Conservation (phyloP, 35 echinoderm and acorn worm genomes). For the Diadema setosum region DNA sequence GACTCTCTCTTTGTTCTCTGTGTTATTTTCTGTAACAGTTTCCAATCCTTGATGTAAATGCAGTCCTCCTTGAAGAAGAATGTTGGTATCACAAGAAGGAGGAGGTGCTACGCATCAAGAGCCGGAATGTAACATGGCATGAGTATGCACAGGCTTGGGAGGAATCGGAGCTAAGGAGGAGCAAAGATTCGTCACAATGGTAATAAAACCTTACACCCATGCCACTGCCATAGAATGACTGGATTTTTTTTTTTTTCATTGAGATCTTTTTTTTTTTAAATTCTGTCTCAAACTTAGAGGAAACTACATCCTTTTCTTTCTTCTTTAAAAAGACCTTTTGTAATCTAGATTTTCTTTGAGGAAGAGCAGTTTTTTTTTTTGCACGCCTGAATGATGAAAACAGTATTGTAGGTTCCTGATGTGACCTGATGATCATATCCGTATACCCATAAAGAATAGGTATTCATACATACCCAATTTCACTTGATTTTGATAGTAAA, state of each 20-base stretch:
- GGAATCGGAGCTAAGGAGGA: constrained; percentile 25
- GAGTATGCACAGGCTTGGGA: constrained; percentile 46
- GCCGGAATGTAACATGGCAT: constrained; percentile 41
- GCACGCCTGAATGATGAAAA: background rate
- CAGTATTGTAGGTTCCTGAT: no score
- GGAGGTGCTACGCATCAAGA: constrained; percentile 15
- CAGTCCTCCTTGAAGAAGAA: constrained; percentile 43
- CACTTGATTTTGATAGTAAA: no score
- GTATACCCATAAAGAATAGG: no score
- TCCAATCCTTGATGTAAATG: background rate
- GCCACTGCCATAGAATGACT: background rate
- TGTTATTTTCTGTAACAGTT: background rate
- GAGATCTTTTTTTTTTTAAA: background rate
- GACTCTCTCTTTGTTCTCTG: background rate
- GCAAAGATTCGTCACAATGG: constrained; percentile 10
- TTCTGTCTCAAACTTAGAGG: background rate
- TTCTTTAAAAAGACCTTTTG: background rate
- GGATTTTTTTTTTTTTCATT: background rate
- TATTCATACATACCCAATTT: no score
- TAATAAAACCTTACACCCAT: no score
- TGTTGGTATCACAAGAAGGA: constrained; percentile 12
- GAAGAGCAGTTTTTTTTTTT: background rate
- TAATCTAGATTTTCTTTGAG: background rate
- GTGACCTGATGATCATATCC: no score
- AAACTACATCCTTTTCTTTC: background rate